A percentile compares a stretch with the other conserved stretches of the same genome.
Evolutionary conservation across 2,797 vertebrate genomes (phyloP).

Genomic region (Okamejei kenojei): DNA sequence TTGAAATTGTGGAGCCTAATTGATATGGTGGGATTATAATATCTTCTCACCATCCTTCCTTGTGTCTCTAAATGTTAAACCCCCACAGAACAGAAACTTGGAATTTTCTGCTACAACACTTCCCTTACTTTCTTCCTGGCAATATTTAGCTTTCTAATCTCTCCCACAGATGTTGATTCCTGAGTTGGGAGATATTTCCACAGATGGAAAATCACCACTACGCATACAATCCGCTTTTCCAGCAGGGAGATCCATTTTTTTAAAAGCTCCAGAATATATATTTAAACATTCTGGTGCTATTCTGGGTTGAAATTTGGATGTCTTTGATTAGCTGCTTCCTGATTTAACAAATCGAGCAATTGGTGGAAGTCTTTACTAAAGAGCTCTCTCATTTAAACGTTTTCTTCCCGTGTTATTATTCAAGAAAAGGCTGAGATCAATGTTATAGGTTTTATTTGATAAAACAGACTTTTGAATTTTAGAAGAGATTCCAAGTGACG

Average conservation of each 20-base stretch:
- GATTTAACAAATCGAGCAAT: neutral
- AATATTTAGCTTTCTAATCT: neutral
- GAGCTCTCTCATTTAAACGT: neutral
- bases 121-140: neutral
- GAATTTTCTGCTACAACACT: neutral
- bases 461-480: constrained; percentile 33
- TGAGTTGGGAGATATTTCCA: neutral
- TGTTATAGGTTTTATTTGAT: neutral
- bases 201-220: neutral
- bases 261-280: neutral
- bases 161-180: neutral
- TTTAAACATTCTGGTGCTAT: neutral
- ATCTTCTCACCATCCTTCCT: neutral
- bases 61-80: neutral
- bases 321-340: neutral
- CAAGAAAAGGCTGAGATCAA: neutral
- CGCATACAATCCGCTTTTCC: neutral
- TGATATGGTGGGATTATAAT: neutral
- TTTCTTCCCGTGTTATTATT: neutral
- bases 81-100: neutral
- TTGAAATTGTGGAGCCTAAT: neutral
- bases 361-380: neutral
- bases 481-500: constrained; percentile 94
- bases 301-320: neutral
- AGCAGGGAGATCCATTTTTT: neutral